Conservation (phyloP, 2,113 vertebrate genomes). For the Malaclemys terrapin region DNA sequence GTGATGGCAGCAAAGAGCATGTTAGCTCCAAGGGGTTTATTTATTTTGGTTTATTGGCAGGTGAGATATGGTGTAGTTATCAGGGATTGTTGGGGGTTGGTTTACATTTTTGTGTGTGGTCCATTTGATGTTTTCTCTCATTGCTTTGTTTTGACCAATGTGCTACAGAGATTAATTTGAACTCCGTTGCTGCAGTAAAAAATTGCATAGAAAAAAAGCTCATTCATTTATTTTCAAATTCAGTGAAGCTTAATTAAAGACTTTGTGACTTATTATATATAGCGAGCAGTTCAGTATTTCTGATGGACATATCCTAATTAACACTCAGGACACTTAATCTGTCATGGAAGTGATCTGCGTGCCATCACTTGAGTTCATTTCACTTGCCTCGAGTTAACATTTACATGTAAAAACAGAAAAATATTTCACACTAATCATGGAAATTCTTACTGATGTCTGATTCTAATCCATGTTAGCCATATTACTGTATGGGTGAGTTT, state of each 20-base stretch:
- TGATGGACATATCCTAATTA: not conserved
- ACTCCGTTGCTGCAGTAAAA: not conserved
- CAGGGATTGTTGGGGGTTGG: not conserved
- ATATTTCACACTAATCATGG: not conserved
- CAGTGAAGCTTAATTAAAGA: not conserved
- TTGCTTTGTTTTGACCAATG: not conserved
- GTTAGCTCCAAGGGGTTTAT: too few species aligned
- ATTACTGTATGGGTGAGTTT: not conserved
- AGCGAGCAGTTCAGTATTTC: not conserved
- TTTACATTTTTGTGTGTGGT: not conserved
- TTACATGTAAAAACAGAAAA: constrained; percentile 19
- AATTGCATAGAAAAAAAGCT: not conserved
- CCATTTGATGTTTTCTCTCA: not conserved
- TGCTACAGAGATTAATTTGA: not conserved
- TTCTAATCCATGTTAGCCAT: not conserved
- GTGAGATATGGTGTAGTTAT: not conserved
- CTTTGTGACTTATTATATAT: not conserved
- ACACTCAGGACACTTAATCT: not conserved
- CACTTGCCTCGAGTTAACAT: not conserved
- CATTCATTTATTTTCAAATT: not conserved
- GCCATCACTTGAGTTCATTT: constrained; percentile 1
- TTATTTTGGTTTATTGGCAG: not conserved
- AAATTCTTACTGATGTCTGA: not conserved
- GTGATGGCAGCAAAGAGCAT: not conserved
- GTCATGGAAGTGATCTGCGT: not conserved